Base-by-base conservation (phyloP, 2,797 vertebrate species). In the Tapera naevia region DNA sequence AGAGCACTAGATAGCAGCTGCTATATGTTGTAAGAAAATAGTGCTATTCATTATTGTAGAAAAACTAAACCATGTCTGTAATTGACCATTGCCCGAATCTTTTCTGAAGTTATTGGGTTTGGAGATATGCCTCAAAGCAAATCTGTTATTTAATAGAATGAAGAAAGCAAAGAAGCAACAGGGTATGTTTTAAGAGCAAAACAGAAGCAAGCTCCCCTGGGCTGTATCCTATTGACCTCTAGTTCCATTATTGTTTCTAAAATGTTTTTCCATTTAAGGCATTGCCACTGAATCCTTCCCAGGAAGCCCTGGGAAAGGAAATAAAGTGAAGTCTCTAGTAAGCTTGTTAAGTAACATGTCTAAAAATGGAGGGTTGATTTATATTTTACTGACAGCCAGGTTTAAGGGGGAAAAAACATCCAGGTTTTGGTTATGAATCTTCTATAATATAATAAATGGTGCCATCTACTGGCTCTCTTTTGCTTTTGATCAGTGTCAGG, bases 391-490 rank as follows among this genome's bases (percentile, higher is more conserved):
- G 95, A 86, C 85, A 95, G 75, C 69, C 32, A 91, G 51, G 70
- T 79, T 93, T 62, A 88, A 88, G 81, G 62, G 62, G 80, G 48
- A 5, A 45, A 82, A 91, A 28, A 62, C 67, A 81, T 86, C 17
- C 39, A 69, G 30, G 18, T 48, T 89, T 69, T 87, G 37, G 64
- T 22, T 65, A 82, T 89, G 89, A 78, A 72, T 76, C 71, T 96
- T 89, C 95, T 86, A 97, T 95, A 97, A 75, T 37, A 54, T 74
- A 96, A 96, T 88, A 95, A 97, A 98, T 96, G 96, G 96, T 96
- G 97, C 97, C 98, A 98, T 97, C 98, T 98, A 96, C 95, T 96
- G 98, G 97, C 57, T 88, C 15, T 64, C 58, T 66, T 65, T 56
- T 75, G 82, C 86, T 94, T 91, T 80, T 60, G 53, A 56, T 80